phyloP scores from a whole-genome alignment of 2,113 vertebrate species.

The Microtus ochrogaster region DNA sequence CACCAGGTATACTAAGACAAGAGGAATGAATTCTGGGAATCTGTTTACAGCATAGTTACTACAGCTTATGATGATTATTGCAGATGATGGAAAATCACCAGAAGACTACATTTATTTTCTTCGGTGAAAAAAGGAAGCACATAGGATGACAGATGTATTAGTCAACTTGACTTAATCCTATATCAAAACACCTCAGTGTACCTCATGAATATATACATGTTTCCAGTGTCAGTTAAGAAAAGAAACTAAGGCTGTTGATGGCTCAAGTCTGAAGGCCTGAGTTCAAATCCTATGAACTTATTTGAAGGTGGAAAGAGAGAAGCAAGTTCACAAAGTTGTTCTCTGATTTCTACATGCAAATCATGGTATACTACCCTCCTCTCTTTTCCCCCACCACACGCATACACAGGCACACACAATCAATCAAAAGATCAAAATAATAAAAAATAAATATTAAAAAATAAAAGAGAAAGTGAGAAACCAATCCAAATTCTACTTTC shows the following conservation, averaged over 20 bases:
- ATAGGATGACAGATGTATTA: not conserved
- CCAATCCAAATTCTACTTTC: not conserved
- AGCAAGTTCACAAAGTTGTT: not conserved
- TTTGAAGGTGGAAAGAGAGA: not conserved
- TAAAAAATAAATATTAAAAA: not conserved
- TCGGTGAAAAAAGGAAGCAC: not conserved
- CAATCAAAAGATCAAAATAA: not conserved
- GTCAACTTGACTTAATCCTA: not conserved
- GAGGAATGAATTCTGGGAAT: not conserved
- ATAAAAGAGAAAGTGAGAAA: not conserved
- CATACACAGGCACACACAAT: not conserved
- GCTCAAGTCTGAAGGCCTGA: not conserved
- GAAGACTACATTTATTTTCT: not conserved
- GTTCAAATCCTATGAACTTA: not conserved
- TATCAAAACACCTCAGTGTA: not conserved
- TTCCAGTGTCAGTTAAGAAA: not conserved
- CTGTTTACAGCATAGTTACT: not conserved
- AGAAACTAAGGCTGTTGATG: not conserved
- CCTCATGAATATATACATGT: not conserved
- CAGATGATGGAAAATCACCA: not conserved
- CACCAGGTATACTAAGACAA: too few relatives aligned
- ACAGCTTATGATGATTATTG: not conserved
- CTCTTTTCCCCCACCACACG: not conserved
- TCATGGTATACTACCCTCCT: too few relatives aligned
- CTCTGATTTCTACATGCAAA: not conserved